Percentiles rank a stretch among this genome's conserved stretches.
Evolutionary conservation across 2,113 vertebrate genomes (phyloP).

Genomic region (Tenebrosternarchus preto): DNA sequence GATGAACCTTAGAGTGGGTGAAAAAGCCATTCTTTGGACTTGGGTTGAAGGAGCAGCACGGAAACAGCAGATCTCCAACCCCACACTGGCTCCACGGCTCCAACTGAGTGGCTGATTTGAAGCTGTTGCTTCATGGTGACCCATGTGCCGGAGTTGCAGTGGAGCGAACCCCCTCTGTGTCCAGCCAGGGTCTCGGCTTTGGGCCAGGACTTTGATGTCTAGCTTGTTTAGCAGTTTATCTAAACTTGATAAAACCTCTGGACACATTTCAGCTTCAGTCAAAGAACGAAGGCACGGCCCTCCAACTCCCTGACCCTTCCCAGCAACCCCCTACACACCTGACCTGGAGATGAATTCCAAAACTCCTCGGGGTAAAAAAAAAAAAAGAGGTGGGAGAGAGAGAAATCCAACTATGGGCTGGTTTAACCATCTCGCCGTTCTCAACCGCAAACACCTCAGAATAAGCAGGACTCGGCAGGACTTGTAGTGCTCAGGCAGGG

Average conservation of each 20-base stretch:
- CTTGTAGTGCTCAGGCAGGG: constrained; percentile 6
- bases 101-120: no score
- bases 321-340: not conserved
- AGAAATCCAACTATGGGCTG: not conserved
- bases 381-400: no score
- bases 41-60: not conserved
- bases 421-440: constrained; percentile 1
- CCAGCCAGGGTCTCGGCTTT: not conserved
- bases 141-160: not conserved
- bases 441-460: constrained; percentile 27
- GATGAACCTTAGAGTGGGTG: not conserved
- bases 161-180: no score
- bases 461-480: constrained; percentile 12
- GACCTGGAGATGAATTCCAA: constrained; percentile 9
- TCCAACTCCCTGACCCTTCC: not conserved
- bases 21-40: not conserved
- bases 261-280: not conserved
- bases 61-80: no score
- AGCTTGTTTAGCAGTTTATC: not conserved
- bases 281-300: constrained; percentile 12
- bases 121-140: no score
- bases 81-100: not conserved
- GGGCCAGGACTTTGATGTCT: not conserved
- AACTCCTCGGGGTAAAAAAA: not conserved
- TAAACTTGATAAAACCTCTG: constrained; percentile 1